These are phyloP conservation scores for Chiroxiphia lanceolata DNA, from an alignment of 2,797 vertebrate species.

Conservation along the genomic window DNA sequence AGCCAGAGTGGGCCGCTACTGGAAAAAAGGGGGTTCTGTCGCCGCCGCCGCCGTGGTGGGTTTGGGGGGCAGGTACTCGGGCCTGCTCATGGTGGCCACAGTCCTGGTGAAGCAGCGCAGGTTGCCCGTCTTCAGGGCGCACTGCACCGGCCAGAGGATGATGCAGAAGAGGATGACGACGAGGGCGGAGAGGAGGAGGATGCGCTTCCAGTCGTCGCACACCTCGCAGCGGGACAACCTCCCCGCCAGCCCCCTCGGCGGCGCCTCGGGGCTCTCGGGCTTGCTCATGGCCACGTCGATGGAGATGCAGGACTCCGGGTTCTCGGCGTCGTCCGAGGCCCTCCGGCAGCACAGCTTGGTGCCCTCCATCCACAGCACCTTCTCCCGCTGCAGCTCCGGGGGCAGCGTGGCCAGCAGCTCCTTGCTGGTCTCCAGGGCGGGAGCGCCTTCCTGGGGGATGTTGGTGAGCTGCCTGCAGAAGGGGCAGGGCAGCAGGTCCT, in stretches of 20 bases:
- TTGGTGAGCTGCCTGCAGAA: conserved; percentile 89
- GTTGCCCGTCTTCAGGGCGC: conserved; percentile 85
- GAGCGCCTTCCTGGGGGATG: conserved; percentile 83
- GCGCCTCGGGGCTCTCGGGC: background rate
- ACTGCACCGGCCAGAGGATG: conserved; percentile 92
- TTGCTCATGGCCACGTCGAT: conserved; percentile 89
- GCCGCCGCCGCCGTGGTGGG: rapidly evolving
- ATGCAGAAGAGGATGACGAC: conserved; percentile 84
- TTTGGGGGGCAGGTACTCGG: background rate
- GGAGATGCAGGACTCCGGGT: conserved; percentile 77
- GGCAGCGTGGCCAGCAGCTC: conserved; percentile 88
- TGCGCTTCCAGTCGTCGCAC: conserved; percentile 85
- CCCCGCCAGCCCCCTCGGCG: background rate
- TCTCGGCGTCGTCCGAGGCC: background rate
- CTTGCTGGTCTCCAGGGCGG: conserved; percentile 84
- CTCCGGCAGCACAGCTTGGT: conserved; percentile 87
- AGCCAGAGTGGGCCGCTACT: background rate
- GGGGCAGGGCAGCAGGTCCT: conserved; percentile 84
- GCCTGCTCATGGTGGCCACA: rapidly evolving
- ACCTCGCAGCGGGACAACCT: conserved; percentile 62
- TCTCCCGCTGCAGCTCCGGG: conserved; percentile 81
- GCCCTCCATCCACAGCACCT: conserved; percentile 90
- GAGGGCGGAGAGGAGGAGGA: conserved; percentile 80
- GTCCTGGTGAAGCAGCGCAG: conserved; percentile 79
- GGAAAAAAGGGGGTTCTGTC: background rate